Percentiles rank a stretch among this genome's conserved stretches.
Evolutionary conservation across 2,888 invertebrate genomes (phyloP).

Genomic region (Dolomedes plantarius): DNA sequence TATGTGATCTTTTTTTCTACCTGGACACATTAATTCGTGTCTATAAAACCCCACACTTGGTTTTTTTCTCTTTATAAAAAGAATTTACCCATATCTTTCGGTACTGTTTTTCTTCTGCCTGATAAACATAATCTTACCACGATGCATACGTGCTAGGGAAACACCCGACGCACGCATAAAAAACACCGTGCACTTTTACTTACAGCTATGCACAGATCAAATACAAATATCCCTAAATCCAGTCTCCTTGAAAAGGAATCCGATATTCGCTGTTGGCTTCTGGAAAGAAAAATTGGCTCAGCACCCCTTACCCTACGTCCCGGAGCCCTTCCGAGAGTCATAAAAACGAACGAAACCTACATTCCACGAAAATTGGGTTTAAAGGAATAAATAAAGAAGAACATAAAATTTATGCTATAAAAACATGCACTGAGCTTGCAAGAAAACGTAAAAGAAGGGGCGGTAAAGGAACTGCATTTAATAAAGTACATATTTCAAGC

Average conservation of each 20-base stretch:
- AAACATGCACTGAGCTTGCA: background rate
- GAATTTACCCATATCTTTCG: too few species aligned
- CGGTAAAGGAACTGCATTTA: background rate
- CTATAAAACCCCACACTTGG: too few species aligned
- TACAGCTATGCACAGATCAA: background rate
- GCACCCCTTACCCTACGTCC: background rate
- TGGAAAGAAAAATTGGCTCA: background rate
- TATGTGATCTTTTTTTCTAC: too few species aligned
- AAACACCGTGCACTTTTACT: too few species aligned
- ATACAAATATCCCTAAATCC: background rate
- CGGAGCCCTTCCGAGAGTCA: background rate
- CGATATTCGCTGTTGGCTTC: background rate
- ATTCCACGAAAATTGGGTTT: background rate
- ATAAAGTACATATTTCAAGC: background rate
- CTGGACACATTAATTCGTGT: too few species aligned
- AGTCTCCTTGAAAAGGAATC: background rate
- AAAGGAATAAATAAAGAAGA: background rate
- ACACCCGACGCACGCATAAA: too few species aligned
- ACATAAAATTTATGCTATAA: slow-evolving; percentile 1
- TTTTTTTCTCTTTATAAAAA: too few species aligned
- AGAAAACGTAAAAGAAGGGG: background rate
- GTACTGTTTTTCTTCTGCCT: too few species aligned
- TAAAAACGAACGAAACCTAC: background rate
- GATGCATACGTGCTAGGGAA: too few species aligned
- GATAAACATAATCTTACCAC: too few species aligned